Evolutionary conservation across 2,113 vertebrate species (phyloP), one percentile per base, ranked within the genome.

Genomic region (Oreocharis arfaki): DNA sequence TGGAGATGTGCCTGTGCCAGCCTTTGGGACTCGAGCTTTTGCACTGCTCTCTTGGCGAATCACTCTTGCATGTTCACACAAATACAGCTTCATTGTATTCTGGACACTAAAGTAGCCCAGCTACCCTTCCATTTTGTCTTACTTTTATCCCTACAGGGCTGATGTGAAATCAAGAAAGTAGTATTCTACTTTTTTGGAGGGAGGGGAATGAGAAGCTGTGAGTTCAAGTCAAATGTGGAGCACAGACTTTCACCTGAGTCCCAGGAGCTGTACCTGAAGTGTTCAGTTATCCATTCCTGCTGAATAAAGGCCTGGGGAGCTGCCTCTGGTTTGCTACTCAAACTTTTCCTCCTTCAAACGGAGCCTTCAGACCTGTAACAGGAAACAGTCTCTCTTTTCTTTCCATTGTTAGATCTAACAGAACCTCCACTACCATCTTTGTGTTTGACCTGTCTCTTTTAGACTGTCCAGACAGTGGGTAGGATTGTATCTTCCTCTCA

Each of bases 11-110:
- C 76, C 76, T 81, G 1, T 44, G 85, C 56, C 78, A 86, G 56
- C 41, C 77, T 59, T 44, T 65, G 47, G 71, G 39, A 35, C 67
- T 95, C 64, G 4, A 44, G 59, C 22, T 64, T 73, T 80, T 79
- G 69, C 64, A 37, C n/a, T 65, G 10, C 39, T 87, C 73, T 50
- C 2, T 11, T 73, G 53, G 47, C 30, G 64, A 44, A 30, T 83
- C 37, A n/a, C 0, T 0, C n/a, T 79, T 82, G 30, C 3, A 0
- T 41, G 33, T 47, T 85, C 71, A 23, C 20, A 44, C 5, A 71
- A 84, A 55, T 63, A 24, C 7, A 23, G 6, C 60, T 83, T 61
- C 17, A 22, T 69, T 4, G 2, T 57, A 32, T 46, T 82, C 42
- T 76, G 35, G 80, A 26, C 37, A 23, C 28, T 53, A 14, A 24